Percentiles rank a stretch among this genome's conserved stretches.
Conservation (phyloP, 2,113 vertebrate genomes). For the Archilochus colubris region DNA sequence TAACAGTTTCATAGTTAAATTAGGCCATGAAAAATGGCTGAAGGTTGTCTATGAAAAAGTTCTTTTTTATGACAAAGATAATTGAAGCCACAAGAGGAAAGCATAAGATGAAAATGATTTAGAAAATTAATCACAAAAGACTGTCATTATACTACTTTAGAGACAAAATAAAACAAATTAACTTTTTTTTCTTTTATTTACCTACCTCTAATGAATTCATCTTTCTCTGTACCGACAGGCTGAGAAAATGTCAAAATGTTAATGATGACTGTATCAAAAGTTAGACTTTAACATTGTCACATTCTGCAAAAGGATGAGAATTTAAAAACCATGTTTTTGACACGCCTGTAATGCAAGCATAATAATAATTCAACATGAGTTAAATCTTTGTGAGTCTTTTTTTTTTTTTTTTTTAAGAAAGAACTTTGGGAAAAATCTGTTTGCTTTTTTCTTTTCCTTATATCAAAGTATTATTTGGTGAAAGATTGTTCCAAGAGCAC, state of each 20-base stretch:
- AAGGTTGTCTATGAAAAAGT: constrained; percentile 69
- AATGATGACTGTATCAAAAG: constrained; percentile 62
- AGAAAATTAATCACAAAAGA: constrained; percentile 76
- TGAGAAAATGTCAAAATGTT: constrained; percentile 59
- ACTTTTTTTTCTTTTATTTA: constrained; percentile 67
- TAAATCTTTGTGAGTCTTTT: constrained; percentile 6
- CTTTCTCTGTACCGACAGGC: constrained; percentile 35
- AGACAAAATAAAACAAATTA: constrained; percentile 46
- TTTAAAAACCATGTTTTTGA: constrained; percentile 57
- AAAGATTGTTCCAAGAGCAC: not conserved
- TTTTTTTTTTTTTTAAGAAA: not conserved
- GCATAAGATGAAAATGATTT: constrained; percentile 76
- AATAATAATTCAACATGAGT: not conserved
- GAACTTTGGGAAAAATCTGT: constrained; percentile 26
- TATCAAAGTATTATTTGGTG: not conserved
- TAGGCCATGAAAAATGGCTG: constrained; percentile 76
- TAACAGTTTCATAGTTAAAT: constrained; percentile 77
- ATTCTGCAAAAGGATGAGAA: constrained; percentile 4
- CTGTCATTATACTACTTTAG: constrained; percentile 76
- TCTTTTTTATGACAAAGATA: constrained; percentile 80
- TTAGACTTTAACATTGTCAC: constrained; percentile 65
- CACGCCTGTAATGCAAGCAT: not conserved
- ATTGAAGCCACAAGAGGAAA: constrained; percentile 78
- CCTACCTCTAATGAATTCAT: constrained; percentile 69
- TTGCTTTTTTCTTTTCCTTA: not conserved